Percentiles rank a stretch among this genome's conserved stretches.
phyloP scores from a whole-genome alignment of 2,888 invertebrate genomes.

The Leucophora obtusa region DNA sequence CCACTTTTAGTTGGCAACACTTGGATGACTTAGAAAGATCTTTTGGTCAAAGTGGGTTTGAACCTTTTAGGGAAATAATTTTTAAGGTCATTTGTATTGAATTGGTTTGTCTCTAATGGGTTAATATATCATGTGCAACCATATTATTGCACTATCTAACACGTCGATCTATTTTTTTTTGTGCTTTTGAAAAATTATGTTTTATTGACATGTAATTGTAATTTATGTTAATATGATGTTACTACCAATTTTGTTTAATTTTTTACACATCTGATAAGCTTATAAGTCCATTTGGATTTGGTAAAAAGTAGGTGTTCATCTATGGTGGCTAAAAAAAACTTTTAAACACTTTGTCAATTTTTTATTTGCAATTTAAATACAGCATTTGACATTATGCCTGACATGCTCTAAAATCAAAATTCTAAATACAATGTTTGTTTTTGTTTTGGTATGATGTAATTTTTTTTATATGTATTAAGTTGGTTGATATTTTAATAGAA shows the following conservation, averaged over 20 bases:
- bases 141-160: slow-evolving; percentile 3
- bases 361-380: slow-evolving; percentile 7
- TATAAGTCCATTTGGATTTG: slow-evolving; percentile 10
- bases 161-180: neutral
- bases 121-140: slow-evolving; percentile 7
- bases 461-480: neutral
- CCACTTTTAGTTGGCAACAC: too few species aligned
- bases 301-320: slow-evolving; percentile 27
- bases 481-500: neutral
- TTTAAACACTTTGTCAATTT: slow-evolving; percentile 26
- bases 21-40: too few species aligned
- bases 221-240: slow-evolving; percentile 59
- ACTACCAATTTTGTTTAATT: slow-evolving; percentile 52
- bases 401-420: slow-evolving; percentile 36
- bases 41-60: too few species aligned
- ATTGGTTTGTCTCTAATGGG: neutral
- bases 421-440: neutral
- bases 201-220: slow-evolving; percentile 54
- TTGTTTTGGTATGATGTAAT: neutral
- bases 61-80: too few species aligned
- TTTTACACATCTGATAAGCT: slow-evolving; percentile 55
- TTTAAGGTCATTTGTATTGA: too few species aligned
- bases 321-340: slow-evolving; percentile 1
- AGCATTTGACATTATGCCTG: neutral
- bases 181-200: slow-evolving; percentile 17